Base-by-base conservation (phyloP, 2,113 vertebrate species). In the Origma solitaria region DNA sequence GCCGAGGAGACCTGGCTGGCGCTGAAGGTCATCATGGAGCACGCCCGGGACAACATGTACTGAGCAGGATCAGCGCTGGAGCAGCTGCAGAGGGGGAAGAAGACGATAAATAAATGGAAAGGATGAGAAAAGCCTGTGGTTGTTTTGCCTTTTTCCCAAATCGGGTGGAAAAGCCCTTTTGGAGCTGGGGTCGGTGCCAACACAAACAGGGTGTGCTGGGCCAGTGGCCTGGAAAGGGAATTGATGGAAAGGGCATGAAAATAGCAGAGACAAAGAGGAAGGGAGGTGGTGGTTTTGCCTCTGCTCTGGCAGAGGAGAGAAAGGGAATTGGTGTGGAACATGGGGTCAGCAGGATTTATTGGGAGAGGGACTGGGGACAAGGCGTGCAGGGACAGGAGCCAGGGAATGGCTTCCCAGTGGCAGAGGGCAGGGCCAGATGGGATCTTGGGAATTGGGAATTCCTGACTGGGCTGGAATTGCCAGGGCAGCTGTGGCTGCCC, bases 1-100 rank as follows among this genome's bases (percentile, higher is more conserved):
- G 99, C 99, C 8, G 3, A 90, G 87, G 99, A 99, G 97, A 99
- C 99, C 0, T 99, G 99, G 99, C 95, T 98, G 96, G 99, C 90
- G 0, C 96, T 99, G 88, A 98, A 96, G 95, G 86, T 97, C 96
- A 98, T 99, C 97, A 98, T 99, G 97, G 95, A 98, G 40, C 94
- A 99, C 71, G 75, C 98, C 9, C 33, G 25, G 37, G 97, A 97
- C 35, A 97, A 99, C 56, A 84, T n/a, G 16, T 98, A 99, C 93
- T 99, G 95, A 98, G 3, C n/a, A 1, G 49, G 24, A 38, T 1
- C 3, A 0, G 15, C 13, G 8, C 50, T 15, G 27, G 3, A 53
- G 33, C 10, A 19, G 68, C 80, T 50, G 68, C 0, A 44, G 30
- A 23, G 4, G 4, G 4, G 16, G 11, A 4, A 68, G 4, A 14